Percentiles rank a stretch among this genome's conserved stretches.
phyloP scores from a whole-genome alignment of 2,113 vertebrate species.

The Perccottus glenii region DNA sequence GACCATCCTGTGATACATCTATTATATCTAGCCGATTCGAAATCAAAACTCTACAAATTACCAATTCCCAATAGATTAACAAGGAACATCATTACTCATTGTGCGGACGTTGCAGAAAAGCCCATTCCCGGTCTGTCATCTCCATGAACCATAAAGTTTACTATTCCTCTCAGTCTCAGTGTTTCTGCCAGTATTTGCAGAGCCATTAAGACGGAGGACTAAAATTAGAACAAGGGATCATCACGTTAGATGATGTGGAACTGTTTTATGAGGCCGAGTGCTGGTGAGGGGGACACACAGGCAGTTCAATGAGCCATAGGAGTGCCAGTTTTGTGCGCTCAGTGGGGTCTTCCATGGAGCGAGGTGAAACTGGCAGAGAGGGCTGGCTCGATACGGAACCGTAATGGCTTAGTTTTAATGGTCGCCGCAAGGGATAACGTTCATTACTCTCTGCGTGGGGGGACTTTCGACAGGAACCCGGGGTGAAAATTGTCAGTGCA shows the following conservation, averaged over 20 bases:
- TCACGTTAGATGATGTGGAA: slow-evolving; percentile 78
- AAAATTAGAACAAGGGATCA: slow-evolving; percentile 79
- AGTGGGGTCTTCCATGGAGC: slow-evolving; percentile 58
- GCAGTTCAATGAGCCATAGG: slow-evolving; percentile 73
- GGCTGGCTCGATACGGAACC: slow-evolving; percentile 52
- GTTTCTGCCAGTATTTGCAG: slow-evolving; percentile 58
- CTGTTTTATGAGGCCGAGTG: slow-evolving; percentile 72
- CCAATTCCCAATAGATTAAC: not conserved
- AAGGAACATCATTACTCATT: not conserved
- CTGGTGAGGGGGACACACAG: slow-evolving; percentile 62
- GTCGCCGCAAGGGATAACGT: slow-evolving; percentile 57
- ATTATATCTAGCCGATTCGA: not conserved
- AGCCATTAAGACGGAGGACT: slow-evolving; percentile 72
- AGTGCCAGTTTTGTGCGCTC: slow-evolving; percentile 64
- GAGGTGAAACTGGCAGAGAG: slow-evolving; percentile 60
- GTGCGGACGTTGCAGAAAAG: not conserved
- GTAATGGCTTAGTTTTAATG: slow-evolving; percentile 71
- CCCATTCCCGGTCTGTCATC: not conserved
- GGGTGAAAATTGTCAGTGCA: slow-evolving; percentile 31
- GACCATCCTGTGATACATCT: not conserved
- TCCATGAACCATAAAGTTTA: not conserved
- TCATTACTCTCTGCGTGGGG: slow-evolving; percentile 67
- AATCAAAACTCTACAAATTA: not conserved
- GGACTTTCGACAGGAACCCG: slow-evolving; percentile 36
- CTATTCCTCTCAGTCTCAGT: not conserved